Conservation (phyloP, 1,140 invertebrate genomes). For the Apis mellifera region DNA sequence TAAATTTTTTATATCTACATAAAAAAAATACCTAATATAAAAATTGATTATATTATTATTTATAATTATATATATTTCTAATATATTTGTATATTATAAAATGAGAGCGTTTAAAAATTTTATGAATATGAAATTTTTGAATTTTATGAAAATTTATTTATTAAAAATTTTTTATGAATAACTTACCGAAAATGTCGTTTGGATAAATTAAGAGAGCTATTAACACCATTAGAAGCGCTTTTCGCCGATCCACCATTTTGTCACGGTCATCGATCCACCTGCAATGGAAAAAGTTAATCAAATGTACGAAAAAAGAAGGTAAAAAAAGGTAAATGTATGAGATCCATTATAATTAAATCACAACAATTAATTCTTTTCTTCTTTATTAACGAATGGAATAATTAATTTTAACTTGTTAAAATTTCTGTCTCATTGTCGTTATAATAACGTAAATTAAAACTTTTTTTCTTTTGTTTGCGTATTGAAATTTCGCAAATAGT, state of each 20-base stretch:
- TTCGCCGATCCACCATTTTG: constrained; percentile 74
- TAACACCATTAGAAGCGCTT: constrained; percentile 67
- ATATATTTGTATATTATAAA: background rate
- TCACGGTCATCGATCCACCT: constrained; percentile 68
- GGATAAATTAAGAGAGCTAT: constrained; percentile 74
- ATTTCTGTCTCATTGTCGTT: background rate
- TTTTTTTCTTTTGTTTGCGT: background rate
- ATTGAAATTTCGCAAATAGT: background rate
- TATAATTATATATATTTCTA: too few species aligned
- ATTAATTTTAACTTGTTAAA: background rate
- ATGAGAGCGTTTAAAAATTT: background rate
- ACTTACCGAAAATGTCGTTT: constrained; percentile 75
- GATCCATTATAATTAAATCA: constrained; percentile 1
- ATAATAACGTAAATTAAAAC: background rate
- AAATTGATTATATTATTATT: too few species aligned
- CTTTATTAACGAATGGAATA: background rate
- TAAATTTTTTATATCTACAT: too few species aligned
- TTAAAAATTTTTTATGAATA: background rate
- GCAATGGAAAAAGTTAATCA: constrained; percentile 36
- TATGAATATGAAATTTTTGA: too few species aligned
- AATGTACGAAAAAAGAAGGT: background rate
- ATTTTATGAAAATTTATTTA: too few species aligned
- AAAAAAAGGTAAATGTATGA: too few species aligned
- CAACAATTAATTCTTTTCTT: background rate
- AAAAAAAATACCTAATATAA: too few species aligned